Base-by-base conservation (phyloP, 1,140 invertebrate species). In the Bradysia coprophila region DNA sequence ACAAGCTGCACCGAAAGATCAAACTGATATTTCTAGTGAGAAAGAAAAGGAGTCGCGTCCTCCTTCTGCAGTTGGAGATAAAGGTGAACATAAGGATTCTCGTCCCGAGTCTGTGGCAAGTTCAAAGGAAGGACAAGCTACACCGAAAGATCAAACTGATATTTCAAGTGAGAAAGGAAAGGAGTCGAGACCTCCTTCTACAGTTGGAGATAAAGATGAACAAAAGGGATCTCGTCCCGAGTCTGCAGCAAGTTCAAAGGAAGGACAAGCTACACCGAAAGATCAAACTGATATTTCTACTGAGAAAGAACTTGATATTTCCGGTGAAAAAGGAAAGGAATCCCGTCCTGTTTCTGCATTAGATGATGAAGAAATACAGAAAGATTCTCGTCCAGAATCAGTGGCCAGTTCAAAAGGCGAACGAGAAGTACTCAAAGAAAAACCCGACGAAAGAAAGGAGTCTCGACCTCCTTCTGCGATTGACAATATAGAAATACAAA, bases 181-280 rank as follows among this genome's bases (percentile, higher is more conserved):
- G 6, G 13, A 6, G 6, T 28, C 24, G 6, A 6, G 24, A 28
- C 24, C 24, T 28, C 6, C 6, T 6, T 28, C 24, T 28, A 13
- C 24, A 8, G 18, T 28, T 11, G 46, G 50, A 19, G 49, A 51
- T 10, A 36, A 9, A 5, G n/a, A 36, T 6, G 9, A 9, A 16
- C 5, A n/a, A 5, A 15, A 21, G 43, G 28, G n/a, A 46, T 2
- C 22, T 19, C 39, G 37, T 33, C 24, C 24, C 13, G 20, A 31
- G 4, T 43, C 43, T 13, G 28, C 20, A n/a, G 41, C 41, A 42
- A n/a, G 47, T 49, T n/a, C n/a, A n/a, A 34, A 34, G 11, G 32
- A 34, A 15, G 32, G 32, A 4, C 32, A 34, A 34, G 18, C n/a
- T 15, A 15, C 32, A 3, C 32, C 32, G 13, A 16, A 5, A 15